These are phyloP conservation scores for Sebastes taczanowskii DNA, from an alignment of 2,797 vertebrate genomes.

Conservation along the genomic window DNA sequence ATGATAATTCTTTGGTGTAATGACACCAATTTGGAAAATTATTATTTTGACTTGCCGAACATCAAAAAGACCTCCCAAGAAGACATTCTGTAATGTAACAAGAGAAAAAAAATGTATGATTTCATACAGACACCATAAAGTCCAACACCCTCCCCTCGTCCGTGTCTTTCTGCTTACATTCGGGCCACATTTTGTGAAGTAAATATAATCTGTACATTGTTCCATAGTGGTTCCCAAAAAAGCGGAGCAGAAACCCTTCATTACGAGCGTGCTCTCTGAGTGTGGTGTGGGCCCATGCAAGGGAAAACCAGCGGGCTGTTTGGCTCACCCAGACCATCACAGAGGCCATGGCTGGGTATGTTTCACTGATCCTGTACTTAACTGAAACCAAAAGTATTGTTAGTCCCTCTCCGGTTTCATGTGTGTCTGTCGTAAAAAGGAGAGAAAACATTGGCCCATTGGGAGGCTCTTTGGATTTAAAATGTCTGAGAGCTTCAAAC, in stretches of 20 bases:
- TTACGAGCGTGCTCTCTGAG: conserved; percentile 52
- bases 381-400: conserved; percentile 79
- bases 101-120: background rate
- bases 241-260: conserved; percentile 55
- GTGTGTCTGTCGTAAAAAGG: conserved; percentile 33
- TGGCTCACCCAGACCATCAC: conserved; percentile 63
- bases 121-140: background rate
- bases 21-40: conserved; percentile 1
- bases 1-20: background rate
- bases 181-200: conserved; percentile 35
- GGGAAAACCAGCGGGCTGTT: conserved; percentile 54
- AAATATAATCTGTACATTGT: conserved; percentile 56
- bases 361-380: conserved; percentile 71
- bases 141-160: background rate
- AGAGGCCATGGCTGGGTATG: conserved; percentile 44
- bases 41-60: background rate
- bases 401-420: conserved; percentile 67
- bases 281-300: conserved; percentile 48
- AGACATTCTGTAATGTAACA: background rate
- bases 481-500: background rate
- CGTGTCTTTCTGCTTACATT: background rate
- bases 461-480: conserved; percentile 9
- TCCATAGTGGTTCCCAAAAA: conserved; percentile 52
- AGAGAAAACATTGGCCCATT: background rate
- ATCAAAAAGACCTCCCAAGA: conserved; percentile 3